Evolutionary conservation across 2,797 vertebrate species (phyloP).

Genomic region (Atherinosoma microstoma): DNA sequence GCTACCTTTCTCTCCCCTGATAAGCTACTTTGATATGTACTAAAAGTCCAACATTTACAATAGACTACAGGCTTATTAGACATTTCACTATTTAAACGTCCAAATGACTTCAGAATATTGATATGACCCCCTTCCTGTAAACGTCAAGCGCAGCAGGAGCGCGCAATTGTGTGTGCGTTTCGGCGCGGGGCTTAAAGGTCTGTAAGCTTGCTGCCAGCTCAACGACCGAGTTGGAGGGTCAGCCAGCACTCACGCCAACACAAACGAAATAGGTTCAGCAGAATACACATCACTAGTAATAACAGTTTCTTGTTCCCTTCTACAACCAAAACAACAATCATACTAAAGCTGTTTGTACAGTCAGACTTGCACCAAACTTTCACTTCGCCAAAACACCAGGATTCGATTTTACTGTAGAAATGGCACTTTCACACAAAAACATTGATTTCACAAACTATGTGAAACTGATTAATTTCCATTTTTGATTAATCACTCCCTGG

Average conservation of each 20-base stretch:
- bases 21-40: not conserved
- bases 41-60: not conserved
- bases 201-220: conserved; percentile 71
- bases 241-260: conserved; percentile 50
- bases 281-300: conserved; percentile 62
- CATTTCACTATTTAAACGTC: not conserved
- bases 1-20: not conserved
- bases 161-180: conserved; percentile 41
- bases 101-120: not conserved
- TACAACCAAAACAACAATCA: conserved; percentile 1
- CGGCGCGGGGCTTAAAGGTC: conserved; percentile 62
- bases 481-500: conserved; percentile 41
- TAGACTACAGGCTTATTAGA: not conserved
- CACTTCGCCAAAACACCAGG: not conserved
- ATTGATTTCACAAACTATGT: not conserved
- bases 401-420: not conserved
- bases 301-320: conserved; percentile 37
- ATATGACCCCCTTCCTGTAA: not conserved
- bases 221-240: conserved; percentile 53
- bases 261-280: conserved; percentile 45
- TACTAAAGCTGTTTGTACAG: not conserved
- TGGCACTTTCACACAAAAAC: not conserved
- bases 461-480: conserved; percentile 12
- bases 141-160: conserved; percentile 11
- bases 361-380: conserved; percentile 22